Evolutionary conservation across 2,797 vertebrate species (phyloP).

Genomic region (Staurois parvus): DNA sequence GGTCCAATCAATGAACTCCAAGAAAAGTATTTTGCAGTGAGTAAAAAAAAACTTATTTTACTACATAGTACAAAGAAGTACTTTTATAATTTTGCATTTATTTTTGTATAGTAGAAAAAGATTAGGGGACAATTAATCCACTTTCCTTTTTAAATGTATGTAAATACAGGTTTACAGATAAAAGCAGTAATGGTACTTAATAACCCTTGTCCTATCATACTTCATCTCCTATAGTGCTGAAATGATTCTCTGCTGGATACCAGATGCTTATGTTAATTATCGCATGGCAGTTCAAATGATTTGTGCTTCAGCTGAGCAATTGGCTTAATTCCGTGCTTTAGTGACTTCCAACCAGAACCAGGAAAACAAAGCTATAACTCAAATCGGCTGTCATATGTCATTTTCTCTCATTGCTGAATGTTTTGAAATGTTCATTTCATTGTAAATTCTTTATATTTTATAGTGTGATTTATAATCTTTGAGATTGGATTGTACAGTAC

Average conservation of each 20-base stretch:
- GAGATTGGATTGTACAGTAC: no score
- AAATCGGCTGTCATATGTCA: not conserved
- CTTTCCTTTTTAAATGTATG: conserved; percentile 23
- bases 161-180: conserved; percentile 49
- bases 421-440: not conserved
- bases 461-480: no score
- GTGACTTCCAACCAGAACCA: conserved; percentile 29
- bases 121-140: conserved; percentile 27
- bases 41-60: no score
- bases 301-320: conserved; percentile 45
- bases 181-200: conserved; percentile 46
- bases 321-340: conserved; percentile 46
- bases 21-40: no score
- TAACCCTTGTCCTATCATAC: conserved; percentile 56
- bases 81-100: not conserved
- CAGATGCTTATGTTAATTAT: conserved; percentile 50
- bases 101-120: not conserved
- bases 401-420: not conserved
- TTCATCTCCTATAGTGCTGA: conserved; percentile 43
- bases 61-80: not conserved
- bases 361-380: conserved; percentile 31
- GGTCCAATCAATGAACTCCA: no score
- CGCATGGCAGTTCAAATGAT: conserved; percentile 33
- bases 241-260: conserved; percentile 39
- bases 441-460: not conserved